phyloP scores from a whole-genome alignment of 2,797 vertebrate genomes.

The Acrossocheilus fasciatus region DNA sequence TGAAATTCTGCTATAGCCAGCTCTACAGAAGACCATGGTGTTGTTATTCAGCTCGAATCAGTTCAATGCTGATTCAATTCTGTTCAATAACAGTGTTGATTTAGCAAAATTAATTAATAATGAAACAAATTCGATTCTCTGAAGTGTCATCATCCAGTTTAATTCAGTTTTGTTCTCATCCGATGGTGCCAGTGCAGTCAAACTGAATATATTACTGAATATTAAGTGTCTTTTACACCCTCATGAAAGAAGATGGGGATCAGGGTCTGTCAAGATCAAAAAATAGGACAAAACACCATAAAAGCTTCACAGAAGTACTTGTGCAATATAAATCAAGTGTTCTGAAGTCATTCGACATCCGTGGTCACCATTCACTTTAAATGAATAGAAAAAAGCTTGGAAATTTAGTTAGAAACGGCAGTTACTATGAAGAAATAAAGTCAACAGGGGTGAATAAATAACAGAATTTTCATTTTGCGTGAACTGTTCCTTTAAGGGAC shows the following conservation, averaged over 20 bases:
- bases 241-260: not conserved
- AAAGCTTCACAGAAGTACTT: not conserved
- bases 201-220: not conserved
- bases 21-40: not conserved
- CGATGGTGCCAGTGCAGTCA: not conserved
- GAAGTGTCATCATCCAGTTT: not conserved
- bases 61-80: not conserved
- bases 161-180: slow-evolving; percentile 1
- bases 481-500: not conserved
- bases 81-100: not conserved
- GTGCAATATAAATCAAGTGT: not conserved
- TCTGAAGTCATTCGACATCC: not conserved
- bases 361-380: not conserved
- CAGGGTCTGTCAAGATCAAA: not conserved
- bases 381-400: not conserved
- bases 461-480: not conserved
- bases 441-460: not conserved
- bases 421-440: not conserved
- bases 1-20: not conserved
- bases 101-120: not conserved
- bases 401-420: not conserved
- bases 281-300: not conserved
- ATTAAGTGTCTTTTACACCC: not conserved
- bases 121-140: not conserved
- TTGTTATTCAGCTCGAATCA: slow-evolving; percentile 8